Conservation (phyloP, 1,140 invertebrate genomes). For the Philotrypesis tridentata region DNA sequence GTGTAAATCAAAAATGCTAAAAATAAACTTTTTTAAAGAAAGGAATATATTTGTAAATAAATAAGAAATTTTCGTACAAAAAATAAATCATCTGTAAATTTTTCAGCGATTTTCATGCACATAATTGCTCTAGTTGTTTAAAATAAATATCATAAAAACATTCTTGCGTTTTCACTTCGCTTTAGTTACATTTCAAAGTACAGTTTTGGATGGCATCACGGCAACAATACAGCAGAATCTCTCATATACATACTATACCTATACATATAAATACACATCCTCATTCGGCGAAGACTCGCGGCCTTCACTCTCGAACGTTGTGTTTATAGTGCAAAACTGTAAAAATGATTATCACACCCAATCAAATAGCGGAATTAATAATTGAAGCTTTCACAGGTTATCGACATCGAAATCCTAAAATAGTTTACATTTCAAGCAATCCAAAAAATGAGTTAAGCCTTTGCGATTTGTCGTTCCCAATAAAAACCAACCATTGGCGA, state of each 20-base stretch:
- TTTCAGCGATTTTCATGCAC: constrained; percentile 39
- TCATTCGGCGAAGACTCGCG: too few species aligned
- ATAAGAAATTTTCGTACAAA: constrained; percentile 32
- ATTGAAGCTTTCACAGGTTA: constrained; percentile 45
- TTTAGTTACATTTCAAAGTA: too few species aligned
- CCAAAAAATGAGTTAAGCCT: constrained; percentile 59
- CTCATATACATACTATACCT: too few species aligned
- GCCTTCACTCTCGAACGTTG: too few species aligned
- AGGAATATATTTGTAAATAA: constrained; percentile 31
- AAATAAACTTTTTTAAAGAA: constrained; percentile 30
- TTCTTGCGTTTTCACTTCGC: not conserved
- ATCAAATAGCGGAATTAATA: constrained; percentile 19
- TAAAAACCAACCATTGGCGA: constrained; percentile 72
- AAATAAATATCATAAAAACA: constrained; percentile 34
- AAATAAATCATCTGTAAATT: constrained; percentile 31
- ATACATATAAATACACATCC: too few species aligned
- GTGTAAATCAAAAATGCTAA: constrained; percentile 5
- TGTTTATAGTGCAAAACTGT: too few species aligned
- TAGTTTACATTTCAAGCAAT: constrained; percentile 73
- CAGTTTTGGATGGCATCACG: too few species aligned
- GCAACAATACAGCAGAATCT: too few species aligned
- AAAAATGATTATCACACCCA: constrained; percentile 33
- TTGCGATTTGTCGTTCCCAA: constrained; percentile 74
- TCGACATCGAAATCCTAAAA: constrained; percentile 24
- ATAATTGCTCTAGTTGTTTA: constrained; percentile 29